phyloP scores from a whole-genome alignment of 2,888 invertebrate genomes.

The Drosophila colorata region DNA sequence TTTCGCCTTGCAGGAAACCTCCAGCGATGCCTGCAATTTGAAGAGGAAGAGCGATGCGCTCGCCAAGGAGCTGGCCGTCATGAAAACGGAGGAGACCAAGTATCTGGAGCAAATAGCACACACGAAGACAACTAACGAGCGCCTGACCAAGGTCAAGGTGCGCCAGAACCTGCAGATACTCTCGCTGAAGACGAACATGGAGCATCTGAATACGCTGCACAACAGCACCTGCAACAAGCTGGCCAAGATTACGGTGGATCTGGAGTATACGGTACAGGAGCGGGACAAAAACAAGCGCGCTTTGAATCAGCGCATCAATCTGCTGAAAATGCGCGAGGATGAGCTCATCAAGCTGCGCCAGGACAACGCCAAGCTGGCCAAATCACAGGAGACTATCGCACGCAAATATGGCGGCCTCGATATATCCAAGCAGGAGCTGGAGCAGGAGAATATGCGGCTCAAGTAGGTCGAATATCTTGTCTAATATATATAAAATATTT shows the following conservation, averaged over 20 bases:
- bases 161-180: slow-evolving; percentile 84
- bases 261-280: slow-evolving; percentile 83
- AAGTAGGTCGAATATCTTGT: slow-evolving; percentile 57
- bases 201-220: slow-evolving; percentile 82
- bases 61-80: slow-evolving; percentile 73
- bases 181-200: slow-evolving; percentile 83
- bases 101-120: slow-evolving; percentile 79
- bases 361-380: slow-evolving; percentile 82
- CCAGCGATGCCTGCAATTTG: slow-evolving; percentile 82
- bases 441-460: slow-evolving; percentile 80
- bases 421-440: slow-evolving; percentile 74
- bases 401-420: slow-evolving; percentile 81
- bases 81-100: slow-evolving; percentile 78
- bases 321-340: slow-evolving; percentile 84
- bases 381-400: slow-evolving; percentile 81
- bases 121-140: slow-evolving; percentile 74
- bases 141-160: slow-evolving; percentile 82
- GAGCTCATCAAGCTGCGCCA: slow-evolving; percentile 82
- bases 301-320: slow-evolving; percentile 79
- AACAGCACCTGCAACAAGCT: slow-evolving; percentile 83
- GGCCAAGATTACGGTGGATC: slow-evolving; percentile 81
- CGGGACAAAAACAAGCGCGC: slow-evolving; percentile 82
- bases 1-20: slow-evolving; percentile 78
- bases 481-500: neutral
- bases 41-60: slow-evolving; percentile 82